Evolutionary conservation across 2,797 vertebrate species (phyloP), one percentile per base, ranked within the genome.

Genomic region (Myotis vivesi): DNA sequence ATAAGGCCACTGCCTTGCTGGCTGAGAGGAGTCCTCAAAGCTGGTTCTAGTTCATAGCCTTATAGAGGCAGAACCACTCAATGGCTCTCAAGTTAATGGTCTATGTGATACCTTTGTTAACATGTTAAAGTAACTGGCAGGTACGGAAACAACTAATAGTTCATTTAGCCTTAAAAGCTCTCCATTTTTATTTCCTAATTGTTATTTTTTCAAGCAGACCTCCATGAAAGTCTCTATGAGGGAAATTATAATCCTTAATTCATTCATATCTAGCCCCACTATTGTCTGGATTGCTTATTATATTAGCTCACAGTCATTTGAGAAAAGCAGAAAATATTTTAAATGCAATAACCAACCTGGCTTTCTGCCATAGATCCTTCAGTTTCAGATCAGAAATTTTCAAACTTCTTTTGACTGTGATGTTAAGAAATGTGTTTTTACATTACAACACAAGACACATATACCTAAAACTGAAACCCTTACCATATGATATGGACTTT

Each of bases 271-370:
- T 53, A 89, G 80, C 76, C 66, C 69, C 44, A 84, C 38, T 2
- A 17, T 38, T 71, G 51, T 82, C 66, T 81, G 33, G 71, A 36
- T 12, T 41, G n/a, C 62, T 69, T 94, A 84, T 94, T 95, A 84
- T 33, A 57, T 94, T 91, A 83, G 55, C 76, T 82, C 79, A 66
- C 7, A 57, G 77, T 85, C 91, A 94, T 72, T 88, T 82, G 75
- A 92, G 66, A 41, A 91, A 84, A 79, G 77, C 28, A 95, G 76
- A 94, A 64, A 90, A 84, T 90, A 69, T 76, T 95, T 96, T 77
- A 87, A 89, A 90, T 16, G 44, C 75, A 69, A 69, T 36, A 76
- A 91, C 68, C 73, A 87, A 85, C 38, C 88, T 81, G 81, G 66
- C 41, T 90, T 91, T 33, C 66, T 57, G 28, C 64, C 64, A 23